Percentiles rank a stretch among this genome's conserved stretches.
These are phyloP conservation scores for Misgurnus mizolepis DNA, from an alignment of 2,113 vertebrate genomes.

Conservation along the genomic window DNA sequence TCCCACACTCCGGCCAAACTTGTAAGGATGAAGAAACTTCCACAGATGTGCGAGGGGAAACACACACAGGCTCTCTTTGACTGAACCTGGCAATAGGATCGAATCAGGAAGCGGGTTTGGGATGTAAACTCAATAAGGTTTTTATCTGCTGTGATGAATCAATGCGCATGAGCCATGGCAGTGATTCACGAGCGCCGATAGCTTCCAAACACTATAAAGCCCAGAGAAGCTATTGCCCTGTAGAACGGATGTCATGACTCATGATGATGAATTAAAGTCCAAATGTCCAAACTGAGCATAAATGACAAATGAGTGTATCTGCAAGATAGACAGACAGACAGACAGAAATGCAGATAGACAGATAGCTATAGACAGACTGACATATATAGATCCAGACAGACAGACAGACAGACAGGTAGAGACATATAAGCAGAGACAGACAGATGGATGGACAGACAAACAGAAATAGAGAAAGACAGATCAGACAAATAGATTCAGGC, in stretches of 20 bases:
- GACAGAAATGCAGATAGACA: too few relatives aligned
- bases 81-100: slow-evolving; percentile 59
- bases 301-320: slow-evolving; percentile 39
- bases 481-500: too few relatives aligned
- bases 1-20: slow-evolving; percentile 34
- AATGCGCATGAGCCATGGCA: slow-evolving; percentile 11
- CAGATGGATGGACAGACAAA: too few relatives aligned
- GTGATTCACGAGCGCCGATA: slow-evolving; percentile 44
- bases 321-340: not conserved
- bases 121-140: slow-evolving; percentile 49
- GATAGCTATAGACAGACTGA: too few relatives aligned
- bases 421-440: too few relatives aligned
- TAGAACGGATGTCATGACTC: slow-evolving; percentile 27
- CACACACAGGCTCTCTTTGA: slow-evolving; percentile 69
- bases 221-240: not conserved
- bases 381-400: too few relatives aligned
- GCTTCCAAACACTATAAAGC: not conserved
- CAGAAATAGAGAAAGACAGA: too few relatives aligned
- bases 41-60: slow-evolving; percentile 64
- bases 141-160: slow-evolving; percentile 40
- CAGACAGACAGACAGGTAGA: too few relatives aligned
- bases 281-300: slow-evolving; percentile 36
- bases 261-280: not conserved
- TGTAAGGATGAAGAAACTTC: slow-evolving; percentile 59
- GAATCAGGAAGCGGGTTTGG: slow-evolving; percentile 66